Conservation (phyloP, 2,797 vertebrate species). For the Megaceryle alcyon region DNA sequence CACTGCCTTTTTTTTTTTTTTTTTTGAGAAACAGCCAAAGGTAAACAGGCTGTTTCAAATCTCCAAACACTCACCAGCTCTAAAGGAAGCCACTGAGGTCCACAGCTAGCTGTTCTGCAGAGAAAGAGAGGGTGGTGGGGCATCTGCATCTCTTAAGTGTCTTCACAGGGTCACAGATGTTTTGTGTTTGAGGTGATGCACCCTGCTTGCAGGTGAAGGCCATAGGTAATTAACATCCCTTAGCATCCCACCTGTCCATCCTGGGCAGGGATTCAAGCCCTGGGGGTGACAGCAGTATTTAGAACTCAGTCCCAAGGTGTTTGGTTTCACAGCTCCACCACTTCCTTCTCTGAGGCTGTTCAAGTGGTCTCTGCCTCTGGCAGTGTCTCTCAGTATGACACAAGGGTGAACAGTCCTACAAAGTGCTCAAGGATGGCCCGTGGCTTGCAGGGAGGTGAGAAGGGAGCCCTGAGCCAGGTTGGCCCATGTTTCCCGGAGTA, state of each 20-base stretch:
- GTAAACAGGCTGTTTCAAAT: not conserved
- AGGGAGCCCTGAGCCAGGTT: not conserved
- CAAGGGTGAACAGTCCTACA: fast-evolving
- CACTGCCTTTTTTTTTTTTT: not conserved
- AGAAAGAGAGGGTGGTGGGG: fast-evolving
- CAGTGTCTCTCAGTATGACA: not conserved
- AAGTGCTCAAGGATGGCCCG: not conserved
- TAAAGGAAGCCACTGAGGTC: fast-evolving
- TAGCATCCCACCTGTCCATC: not conserved
- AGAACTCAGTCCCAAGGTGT: not conserved
- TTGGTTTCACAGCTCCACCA: not conserved
- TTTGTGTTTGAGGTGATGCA: not conserved
- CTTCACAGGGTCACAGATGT: not conserved
- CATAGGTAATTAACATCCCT: fast-evolving
- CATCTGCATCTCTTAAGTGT: not conserved
- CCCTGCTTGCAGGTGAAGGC: not conserved
- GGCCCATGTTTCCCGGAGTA: not conserved
- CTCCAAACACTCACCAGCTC: not conserved
- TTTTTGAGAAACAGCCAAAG: not conserved
- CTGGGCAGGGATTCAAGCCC: not conserved
- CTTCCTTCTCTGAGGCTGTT: not conserved
- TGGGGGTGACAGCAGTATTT: not conserved
- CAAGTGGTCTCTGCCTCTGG: not conserved
- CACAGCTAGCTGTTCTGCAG: not conserved
- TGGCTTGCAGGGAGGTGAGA: not conserved